These are phyloP conservation scores for Hyalella azteca DNA, from an alignment of 2,888 invertebrate genomes.

Conservation along the genomic window DNA sequence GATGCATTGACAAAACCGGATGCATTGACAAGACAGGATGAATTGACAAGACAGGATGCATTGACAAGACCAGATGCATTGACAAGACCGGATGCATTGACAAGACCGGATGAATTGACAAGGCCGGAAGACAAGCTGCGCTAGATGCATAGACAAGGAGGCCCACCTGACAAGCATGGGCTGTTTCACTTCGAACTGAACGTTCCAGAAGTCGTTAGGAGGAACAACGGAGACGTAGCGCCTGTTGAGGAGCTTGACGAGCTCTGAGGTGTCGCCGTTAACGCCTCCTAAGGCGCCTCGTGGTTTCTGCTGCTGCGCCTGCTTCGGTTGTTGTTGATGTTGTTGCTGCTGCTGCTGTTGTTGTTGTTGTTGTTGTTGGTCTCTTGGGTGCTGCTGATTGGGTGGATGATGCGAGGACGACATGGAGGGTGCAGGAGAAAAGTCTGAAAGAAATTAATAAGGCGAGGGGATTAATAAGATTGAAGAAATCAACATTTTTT, in stretches of 20 bases:
- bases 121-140: too few relatives aligned
- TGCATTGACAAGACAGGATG: too few relatives aligned
- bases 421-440: slow-evolving; percentile 11
- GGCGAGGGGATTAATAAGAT: too few relatives aligned
- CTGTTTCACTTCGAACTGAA: slow-evolving; percentile 55
- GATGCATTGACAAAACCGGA: too few relatives aligned
- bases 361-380: neutral
- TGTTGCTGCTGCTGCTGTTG: slow-evolving; percentile 7
- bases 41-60: too few relatives aligned
- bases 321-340: neutral
- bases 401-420: slow-evolving; percentile 7
- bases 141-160: neutral
- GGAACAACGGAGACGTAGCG: slow-evolving; percentile 49
- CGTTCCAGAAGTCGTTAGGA: slow-evolving; percentile 54
- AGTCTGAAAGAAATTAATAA: neutral
- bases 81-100: too few relatives aligned
- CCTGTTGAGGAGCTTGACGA: slow-evolving; percentile 47
- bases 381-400: slow-evolving; percentile 28
- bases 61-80: too few relatives aligned
- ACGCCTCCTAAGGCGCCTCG: slow-evolving; percentile 36
- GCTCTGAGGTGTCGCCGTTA: slow-evolving; percentile 41
- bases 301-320: neutral
- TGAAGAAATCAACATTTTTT: too few relatives aligned
- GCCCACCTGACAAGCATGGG: slow-evolving; percentile 41
- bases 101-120: too few relatives aligned